A percentile compares a stretch with the other conserved stretches of the same genome.
Conservation (phyloP, 2,113 vertebrate species). For the Gymnarchus niloticus region DNA sequence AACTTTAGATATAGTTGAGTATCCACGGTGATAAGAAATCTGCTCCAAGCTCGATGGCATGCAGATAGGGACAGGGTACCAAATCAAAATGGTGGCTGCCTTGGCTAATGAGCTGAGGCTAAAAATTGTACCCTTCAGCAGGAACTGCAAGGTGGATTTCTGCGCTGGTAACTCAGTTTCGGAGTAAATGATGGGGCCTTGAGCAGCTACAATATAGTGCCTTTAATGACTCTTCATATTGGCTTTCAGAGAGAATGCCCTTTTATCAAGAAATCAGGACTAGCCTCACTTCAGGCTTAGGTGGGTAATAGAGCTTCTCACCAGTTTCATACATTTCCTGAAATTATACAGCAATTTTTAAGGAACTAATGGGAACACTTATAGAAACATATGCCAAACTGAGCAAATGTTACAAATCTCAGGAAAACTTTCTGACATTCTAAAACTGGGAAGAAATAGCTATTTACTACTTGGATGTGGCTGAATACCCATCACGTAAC, state of each 20-base stretch:
- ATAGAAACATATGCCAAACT: not conserved
- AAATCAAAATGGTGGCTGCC: not conserved
- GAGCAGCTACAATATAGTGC: not conserved
- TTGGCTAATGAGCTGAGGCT: not conserved
- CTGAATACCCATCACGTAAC: not conserved
- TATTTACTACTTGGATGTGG: not conserved
- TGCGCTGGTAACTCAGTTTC: not conserved
- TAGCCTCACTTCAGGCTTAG: not conserved
- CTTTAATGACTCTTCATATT: not conserved
- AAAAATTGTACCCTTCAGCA: not conserved
- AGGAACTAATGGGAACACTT: not conserved
- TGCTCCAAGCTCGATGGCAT: not conserved
- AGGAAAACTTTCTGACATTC: not conserved
- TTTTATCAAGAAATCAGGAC: not conserved
- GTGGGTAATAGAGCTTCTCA: not conserved
- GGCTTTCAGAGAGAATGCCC: not conserved
- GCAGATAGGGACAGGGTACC: not conserved
- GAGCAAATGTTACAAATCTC: not conserved
- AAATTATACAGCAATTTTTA: not conserved
- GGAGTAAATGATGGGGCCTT: not conserved
- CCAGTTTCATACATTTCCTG: not conserved
- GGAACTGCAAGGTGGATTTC: not conserved
- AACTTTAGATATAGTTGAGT: not conserved
- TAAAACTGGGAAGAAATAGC: not conserved
- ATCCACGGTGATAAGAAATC: not conserved